Base-by-base conservation (phyloP, 2,113 vertebrate species). In the Montifringilla adamsi region DNA sequence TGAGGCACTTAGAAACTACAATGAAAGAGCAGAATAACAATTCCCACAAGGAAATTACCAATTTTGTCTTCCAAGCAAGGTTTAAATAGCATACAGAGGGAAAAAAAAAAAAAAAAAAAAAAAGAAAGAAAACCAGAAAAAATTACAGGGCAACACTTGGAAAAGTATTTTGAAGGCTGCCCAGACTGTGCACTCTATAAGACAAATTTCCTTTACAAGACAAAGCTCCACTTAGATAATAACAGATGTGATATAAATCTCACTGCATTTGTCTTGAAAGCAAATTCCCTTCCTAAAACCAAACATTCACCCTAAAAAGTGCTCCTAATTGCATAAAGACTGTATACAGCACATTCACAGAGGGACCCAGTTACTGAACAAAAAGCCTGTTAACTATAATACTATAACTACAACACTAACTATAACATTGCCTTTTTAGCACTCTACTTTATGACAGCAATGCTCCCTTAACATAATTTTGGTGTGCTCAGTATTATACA, bases 141-240 rank as follows among this genome's bases (percentile, higher is more conserved):
- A 81, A 95, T 68, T 87, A 94, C n/a, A 89, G 63, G 41, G 46
- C 55, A 87, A 91, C 43, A 76, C 47, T 90, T 55, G 19, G n/a
- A 77, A 86, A 85, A 78, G 37, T 90, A 62, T 90, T 91, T 91
- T 88, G 85, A 96, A 86, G 75, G 66, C 83, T 94, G 86, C 64
- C 44, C 76, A 84, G 41, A 56, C 60, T 86, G 20, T 53, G 44
- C 31, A 68, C 22, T 92, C 56, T 60, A 0, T 52, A 86, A 89
- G 75, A 86, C 39, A 81, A 88, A 83, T 80, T 44, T 92, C 30
- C 46, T 91, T 39, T 80, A 47, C n/a, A 88, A 88, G 73, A 84
- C 60, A 83, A 70, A 44, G 67, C 60, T 94, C 37, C 31, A 67
- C 56, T 72, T 77, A 80, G 64, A 88, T 94, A 94, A 96, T 92